Conservation (phyloP, 2,888 invertebrate genomes). For the Yponomeuta cagnagella region DNA sequence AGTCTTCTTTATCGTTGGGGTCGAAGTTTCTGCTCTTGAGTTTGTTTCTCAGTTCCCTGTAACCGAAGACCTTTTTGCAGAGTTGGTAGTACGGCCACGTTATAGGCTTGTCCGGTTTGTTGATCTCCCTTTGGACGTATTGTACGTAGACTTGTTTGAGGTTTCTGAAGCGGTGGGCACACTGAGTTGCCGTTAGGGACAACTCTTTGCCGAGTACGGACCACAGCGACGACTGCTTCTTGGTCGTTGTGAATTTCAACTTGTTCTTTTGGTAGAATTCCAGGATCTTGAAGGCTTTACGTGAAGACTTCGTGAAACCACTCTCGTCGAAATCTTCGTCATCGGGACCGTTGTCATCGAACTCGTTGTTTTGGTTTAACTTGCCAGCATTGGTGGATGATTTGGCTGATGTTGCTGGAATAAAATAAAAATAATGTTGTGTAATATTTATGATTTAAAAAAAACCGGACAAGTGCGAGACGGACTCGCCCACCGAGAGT, state of each 20-base stretch:
- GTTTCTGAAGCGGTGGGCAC: constrained; percentile 56
- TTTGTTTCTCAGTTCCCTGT: constrained; percentile 52
- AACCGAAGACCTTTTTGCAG: constrained; percentile 66
- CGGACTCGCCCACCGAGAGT: no score
- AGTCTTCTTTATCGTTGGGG: constrained; percentile 45
- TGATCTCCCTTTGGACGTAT: constrained; percentile 56
- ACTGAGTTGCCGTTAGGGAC: constrained; percentile 47
- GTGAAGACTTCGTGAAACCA: constrained; percentile 39
- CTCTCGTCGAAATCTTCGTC: constrained; percentile 43
- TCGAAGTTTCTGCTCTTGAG: constrained; percentile 45
- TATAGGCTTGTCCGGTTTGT: constrained; percentile 56
- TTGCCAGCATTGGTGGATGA: not conserved
- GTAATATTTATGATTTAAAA: not conserved
- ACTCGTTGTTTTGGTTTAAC: not conserved
- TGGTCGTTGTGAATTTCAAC: constrained; percentile 50
- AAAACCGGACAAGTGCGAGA: no score
- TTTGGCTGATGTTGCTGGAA: not conserved
- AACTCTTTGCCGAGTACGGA: constrained; percentile 46
- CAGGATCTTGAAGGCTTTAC: constrained; percentile 54
- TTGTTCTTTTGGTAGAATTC: constrained; percentile 61
- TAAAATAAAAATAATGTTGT: not conserved
- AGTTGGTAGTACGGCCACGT: constrained; percentile 60
- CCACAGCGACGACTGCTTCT: constrained; percentile 47
- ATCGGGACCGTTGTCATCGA: constrained; percentile 22
- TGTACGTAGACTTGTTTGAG: constrained; percentile 57